Evolutionary conservation across 2,113 vertebrate species (phyloP).

Genomic region (Dromas ardeola): DNA sequence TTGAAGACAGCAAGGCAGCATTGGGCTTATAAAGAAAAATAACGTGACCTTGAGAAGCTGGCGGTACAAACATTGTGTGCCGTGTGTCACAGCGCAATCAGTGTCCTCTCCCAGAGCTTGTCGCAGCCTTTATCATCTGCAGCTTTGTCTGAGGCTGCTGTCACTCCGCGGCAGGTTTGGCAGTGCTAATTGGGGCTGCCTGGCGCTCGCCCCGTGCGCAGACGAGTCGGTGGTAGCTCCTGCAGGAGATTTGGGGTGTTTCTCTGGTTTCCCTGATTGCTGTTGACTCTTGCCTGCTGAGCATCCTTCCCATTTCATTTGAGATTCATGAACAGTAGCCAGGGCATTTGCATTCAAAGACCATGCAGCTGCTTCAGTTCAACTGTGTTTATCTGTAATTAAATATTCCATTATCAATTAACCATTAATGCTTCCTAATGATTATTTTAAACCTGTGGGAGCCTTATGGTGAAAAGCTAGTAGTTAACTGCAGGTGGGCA

Average conservation of each 20-base stretch:
- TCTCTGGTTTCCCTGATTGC: neutral
- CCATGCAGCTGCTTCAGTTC: neutral
- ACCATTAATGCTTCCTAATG: neutral
- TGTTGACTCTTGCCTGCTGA: neutral
- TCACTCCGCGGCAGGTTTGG: neutral
- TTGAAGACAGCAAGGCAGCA: neutral
- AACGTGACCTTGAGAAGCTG: neutral
- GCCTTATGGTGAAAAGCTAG: neutral
- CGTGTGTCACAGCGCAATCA: rapidly evolving
- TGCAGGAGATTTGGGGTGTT: neutral
- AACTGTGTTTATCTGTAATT: constrained; percentile 17
- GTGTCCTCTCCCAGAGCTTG: neutral
- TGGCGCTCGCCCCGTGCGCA: rapidly evolving
- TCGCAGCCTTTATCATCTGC: neutral
- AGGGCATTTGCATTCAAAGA: neutral
- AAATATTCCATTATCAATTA: constrained; percentile 35
- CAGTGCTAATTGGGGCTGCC: neutral
- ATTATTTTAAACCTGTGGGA: neutral
- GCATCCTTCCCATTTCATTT: neutral
- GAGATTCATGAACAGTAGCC: neutral
- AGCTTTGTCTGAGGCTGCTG: neutral
- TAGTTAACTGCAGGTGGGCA: neutral
- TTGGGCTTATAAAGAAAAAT: neutral
- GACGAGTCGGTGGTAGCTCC: rapidly evolving
- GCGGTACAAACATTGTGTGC: rapidly evolving